Base-by-base conservation (phyloP, 2,113 vertebrate species). In the Promerops cafer region DNA sequence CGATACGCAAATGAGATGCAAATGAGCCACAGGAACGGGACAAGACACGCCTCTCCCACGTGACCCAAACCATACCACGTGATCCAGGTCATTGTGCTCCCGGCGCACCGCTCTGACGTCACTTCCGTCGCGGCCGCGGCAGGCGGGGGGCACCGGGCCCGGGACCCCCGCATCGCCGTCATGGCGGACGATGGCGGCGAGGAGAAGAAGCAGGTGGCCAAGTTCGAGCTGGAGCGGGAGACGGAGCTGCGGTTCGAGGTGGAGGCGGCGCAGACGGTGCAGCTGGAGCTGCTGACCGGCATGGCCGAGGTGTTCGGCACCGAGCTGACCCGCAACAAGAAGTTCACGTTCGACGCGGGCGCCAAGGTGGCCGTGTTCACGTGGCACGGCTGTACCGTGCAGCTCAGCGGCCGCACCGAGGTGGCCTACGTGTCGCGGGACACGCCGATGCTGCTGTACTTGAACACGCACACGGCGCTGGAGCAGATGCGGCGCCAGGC, bases 401-500 rank as follows among this genome's bases (percentile, higher is more conserved):
- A 98, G 82, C 98, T 99, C 65, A 98, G 98, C 9, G 99, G 99
- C 70, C 99, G 99, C 82, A 99, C 99, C 0, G 99, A 99, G 98
- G 99, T 99, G 87, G 99, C 99, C 9, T 99, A 99, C 35, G 87
- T 99, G 47, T 99, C 99, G n/a, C 99, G 98, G 93, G 99, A 99
- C 75, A 99, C 99, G 3, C 99, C 99, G 35, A 99, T 99, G 99
- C 96, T 99, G 92, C 98, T 99, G 64, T 99, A 99, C 89, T 98
- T 99, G 40, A 99, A 99, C 97, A 99, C 99, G 22, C 99, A 99
- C 35, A 99, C 99, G 27, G 99, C 99, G 6, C 96, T 99, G 97
- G 99, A 99, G 94, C 99, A 99, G 97, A 99, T 99, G 99, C 98
- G 99, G 82, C 98, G 98, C 95, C 99, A 99, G 94, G 99, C 99